Base-by-base conservation (phyloP, 2,113 vertebrate species). In the Ibidorhyncha struthersii region DNA sequence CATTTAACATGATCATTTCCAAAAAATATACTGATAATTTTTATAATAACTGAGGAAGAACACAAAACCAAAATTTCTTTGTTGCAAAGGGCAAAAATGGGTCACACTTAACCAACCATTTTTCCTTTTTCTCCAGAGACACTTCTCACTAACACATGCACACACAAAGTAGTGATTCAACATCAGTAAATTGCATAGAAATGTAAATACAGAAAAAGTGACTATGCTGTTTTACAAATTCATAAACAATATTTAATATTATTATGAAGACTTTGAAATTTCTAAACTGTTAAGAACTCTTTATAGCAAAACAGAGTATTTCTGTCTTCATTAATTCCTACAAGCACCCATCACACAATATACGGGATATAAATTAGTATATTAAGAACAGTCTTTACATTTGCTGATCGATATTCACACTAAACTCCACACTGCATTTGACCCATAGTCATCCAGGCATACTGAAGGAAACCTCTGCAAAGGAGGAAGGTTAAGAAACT, bases 91-190 rank as follows among this genome's bases (percentile, higher is more conserved):
- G 15, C n/a, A 49, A 72, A 80, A 71, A 47, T 38, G 1, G 3
- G 2, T 50, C 16, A 47, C 0, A 0, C 79, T 85, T 38, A 53
- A 27, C 11, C 2, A 2, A 13, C 3, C 5, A 43, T 41, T 63
- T 29, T 63, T 59, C 10, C 15, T 32, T 81, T 90, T 52, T 59
- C 26, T 65, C 29, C 36, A 52, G 52, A 55, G 13, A 40, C 8
- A 19, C 9, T 18, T 12, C 47, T 79, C 14, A 29, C 36, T 70
- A 91, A 53, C 4, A 53, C 14, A 40, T 14, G 15, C 25, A 55
- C 10, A 40, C 6, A 36, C 2, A 59, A 79, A 73, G 29, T 10
- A 69, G 7, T 43, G 30, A 47, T 73, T 69, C 29, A n/a, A 65
- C 36, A 50, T 22, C 32, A 79, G 12, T 49, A 45, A 82, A 65